A percentile compares a stretch with the other conserved stretches of the same genome.
Conservation (phyloP, 1,140 invertebrate species). For the Drosophila albomicans region DNA sequence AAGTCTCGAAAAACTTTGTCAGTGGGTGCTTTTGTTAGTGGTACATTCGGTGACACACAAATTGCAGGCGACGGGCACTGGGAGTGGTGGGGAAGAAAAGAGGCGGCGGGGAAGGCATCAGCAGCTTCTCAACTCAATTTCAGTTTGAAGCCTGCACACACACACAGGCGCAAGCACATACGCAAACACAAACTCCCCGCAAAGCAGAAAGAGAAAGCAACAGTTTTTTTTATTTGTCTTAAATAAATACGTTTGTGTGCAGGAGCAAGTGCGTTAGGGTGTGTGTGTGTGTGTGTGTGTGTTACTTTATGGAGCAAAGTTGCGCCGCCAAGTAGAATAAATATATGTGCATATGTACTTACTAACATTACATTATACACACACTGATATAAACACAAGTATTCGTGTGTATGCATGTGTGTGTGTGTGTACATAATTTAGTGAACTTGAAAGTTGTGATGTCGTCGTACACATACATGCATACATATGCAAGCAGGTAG, state of each 20-base stretch:
- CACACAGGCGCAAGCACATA: no score
- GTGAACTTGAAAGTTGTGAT: constrained; percentile 76
- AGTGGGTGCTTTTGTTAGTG: constrained; percentile 59
- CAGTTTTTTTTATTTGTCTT: constrained; percentile 71
- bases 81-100: background rate
- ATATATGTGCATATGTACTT: constrained; percentile 57
- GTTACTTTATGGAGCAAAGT: constrained; percentile 75
- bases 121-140: constrained; percentile 55
- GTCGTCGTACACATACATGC: constrained; percentile 6
- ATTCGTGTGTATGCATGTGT: constrained; percentile 13
- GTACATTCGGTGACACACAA: constrained; percentile 74
- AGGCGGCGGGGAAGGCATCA: constrained; percentile 19
- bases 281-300: constrained; percentile 35
- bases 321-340: constrained; percentile 66
- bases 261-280: constrained; percentile 17
- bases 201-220: constrained; percentile 46
- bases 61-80: constrained; percentile 50
- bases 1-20: constrained; percentile 54
- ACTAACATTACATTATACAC: constrained; percentile 46
- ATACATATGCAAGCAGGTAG: constrained; percentile 19
- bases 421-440: constrained; percentile 76
- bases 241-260: constrained; percentile 72
- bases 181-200: background rate
- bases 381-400: constrained; percentile 34
- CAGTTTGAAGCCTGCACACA: constrained; percentile 55